Conservation (phyloP, 2,888 invertebrate species). For the Volucella inanis region DNA sequence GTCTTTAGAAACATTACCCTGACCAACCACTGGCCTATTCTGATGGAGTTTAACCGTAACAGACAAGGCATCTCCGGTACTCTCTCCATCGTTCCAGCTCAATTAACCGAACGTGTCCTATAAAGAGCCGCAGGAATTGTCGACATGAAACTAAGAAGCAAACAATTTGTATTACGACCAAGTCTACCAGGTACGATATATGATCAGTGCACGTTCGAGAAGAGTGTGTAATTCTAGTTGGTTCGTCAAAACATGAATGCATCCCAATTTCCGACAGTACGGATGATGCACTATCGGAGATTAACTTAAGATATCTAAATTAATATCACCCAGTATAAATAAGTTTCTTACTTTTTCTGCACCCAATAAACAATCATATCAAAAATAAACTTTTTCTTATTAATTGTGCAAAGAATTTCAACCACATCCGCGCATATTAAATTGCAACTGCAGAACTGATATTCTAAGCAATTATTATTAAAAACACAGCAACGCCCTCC, state of each 20-base stretch:
- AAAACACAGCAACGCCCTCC: not conserved
- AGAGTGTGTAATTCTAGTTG: not conserved
- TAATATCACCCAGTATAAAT: not conserved
- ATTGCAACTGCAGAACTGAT: not conserved
- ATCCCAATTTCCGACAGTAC: not conserved
- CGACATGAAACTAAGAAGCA: too few species aligned
- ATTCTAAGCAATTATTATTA: not conserved
- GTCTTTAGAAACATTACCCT: too few species aligned
- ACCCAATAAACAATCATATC: not conserved
- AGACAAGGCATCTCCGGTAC: too few species aligned
- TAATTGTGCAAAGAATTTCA: not conserved
- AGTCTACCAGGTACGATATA: too few species aligned
- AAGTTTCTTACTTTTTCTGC: not conserved
- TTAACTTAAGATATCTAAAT: not conserved
- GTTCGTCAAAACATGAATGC: constrained; percentile 2
- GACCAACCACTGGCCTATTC: too few species aligned
- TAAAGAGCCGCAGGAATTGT: too few species aligned
- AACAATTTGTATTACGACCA: too few species aligned
- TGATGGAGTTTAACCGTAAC: too few species aligned
- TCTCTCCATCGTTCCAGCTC: too few species aligned
- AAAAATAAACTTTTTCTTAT: not conserved
- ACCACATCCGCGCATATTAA: not conserved
- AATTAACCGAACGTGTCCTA: too few species aligned
- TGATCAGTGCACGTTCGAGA: not conserved
- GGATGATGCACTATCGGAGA: not conserved